phyloP scores from a whole-genome alignment of 1,140 invertebrate species.

The Stenopsyche tienmushanensis region DNA sequence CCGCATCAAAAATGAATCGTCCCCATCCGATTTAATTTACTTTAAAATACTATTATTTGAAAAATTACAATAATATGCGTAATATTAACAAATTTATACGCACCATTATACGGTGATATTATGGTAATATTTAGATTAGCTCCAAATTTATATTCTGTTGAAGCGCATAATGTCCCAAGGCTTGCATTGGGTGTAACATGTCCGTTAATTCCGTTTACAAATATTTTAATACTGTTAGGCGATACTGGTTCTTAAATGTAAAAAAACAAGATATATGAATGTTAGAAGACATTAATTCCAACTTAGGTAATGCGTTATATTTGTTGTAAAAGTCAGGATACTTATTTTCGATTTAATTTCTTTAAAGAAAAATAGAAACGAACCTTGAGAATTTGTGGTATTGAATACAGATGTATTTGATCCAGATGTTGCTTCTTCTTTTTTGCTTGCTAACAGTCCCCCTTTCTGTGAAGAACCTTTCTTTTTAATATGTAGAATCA shows the following conservation, averaged over 20 bases:
- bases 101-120: slow-evolving; percentile 46
- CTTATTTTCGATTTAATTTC: too few relatives aligned
- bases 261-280: slow-evolving; percentile 2
- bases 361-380: too few relatives aligned
- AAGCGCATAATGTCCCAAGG: slow-evolving; percentile 48
- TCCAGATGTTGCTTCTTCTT: slow-evolving; percentile 25
- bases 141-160: slow-evolving; percentile 49
- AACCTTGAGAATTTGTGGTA: slow-evolving; percentile 28
- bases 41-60: too few relatives aligned
- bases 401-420: slow-evolving; percentile 28
- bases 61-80: too few relatives aligned
- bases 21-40: slow-evolving; percentile 3
- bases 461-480: neutral
- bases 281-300: neutral
- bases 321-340: too few relatives aligned
- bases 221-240: slow-evolving; percentile 44
- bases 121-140: slow-evolving; percentile 50
- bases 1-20: slow-evolving; percentile 4
- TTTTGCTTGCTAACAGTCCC: slow-evolving; percentile 11
- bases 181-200: slow-evolving; percentile 47
- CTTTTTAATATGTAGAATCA: slow-evolving; percentile 36
- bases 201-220: slow-evolving; percentile 49
- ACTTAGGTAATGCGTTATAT: neutral
- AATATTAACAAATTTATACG: neutral
- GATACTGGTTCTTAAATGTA: slow-evolving; percentile 34